Percentiles rank a stretch among this genome's conserved stretches.
These are phyloP conservation scores for Metopia argyrocephala DNA, from an alignment of 2,888 invertebrate genomes.

Conservation along the genomic window DNA sequence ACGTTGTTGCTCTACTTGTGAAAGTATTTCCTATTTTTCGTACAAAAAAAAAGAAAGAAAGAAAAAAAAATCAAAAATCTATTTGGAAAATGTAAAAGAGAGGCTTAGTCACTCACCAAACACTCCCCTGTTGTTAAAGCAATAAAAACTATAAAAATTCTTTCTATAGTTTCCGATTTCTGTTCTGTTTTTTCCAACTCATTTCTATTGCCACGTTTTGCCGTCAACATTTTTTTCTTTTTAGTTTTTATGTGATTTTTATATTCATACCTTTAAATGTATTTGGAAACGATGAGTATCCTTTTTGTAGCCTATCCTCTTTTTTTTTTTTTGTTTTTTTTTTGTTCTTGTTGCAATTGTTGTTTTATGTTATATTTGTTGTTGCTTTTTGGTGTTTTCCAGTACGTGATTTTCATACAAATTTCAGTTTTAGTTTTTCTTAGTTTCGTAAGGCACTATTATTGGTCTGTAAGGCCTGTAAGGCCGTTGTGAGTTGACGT, in stretches of 20 bases:
- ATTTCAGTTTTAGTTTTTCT: constrained; percentile 43
- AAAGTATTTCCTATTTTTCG: background rate
- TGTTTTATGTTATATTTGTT: constrained; percentile 22
- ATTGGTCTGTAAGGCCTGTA: background rate
- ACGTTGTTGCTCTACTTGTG: constrained; percentile 52
- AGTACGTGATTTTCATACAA: constrained; percentile 59
- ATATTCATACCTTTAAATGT: constrained; percentile 24
- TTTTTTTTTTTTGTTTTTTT: constrained; percentile 27
- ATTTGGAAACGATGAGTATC: constrained; percentile 20
- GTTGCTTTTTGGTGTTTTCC: constrained; percentile 55
- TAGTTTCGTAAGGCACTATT: background rate
- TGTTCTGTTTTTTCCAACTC: constrained; percentile 5
- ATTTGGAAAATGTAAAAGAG: background rate
- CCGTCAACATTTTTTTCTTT: background rate
- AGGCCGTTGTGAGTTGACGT: constrained; percentile 26
- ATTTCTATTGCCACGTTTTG: constrained; percentile 24
- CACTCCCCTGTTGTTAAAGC: constrained; percentile 49
- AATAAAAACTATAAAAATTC: constrained; percentile 59
- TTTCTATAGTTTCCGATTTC: constrained; percentile 51
- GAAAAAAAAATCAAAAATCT: too few species aligned
- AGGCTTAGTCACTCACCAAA: constrained; percentile 43
- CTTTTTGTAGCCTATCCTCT: constrained; percentile 19
- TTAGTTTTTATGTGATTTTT: background rate
- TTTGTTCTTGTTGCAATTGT: constrained; percentile 11
- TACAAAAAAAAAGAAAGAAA: background rate